These are phyloP conservation scores for Sparidentex hasta DNA, from an alignment of 2,797 vertebrate genomes.

Conservation along the genomic window DNA sequence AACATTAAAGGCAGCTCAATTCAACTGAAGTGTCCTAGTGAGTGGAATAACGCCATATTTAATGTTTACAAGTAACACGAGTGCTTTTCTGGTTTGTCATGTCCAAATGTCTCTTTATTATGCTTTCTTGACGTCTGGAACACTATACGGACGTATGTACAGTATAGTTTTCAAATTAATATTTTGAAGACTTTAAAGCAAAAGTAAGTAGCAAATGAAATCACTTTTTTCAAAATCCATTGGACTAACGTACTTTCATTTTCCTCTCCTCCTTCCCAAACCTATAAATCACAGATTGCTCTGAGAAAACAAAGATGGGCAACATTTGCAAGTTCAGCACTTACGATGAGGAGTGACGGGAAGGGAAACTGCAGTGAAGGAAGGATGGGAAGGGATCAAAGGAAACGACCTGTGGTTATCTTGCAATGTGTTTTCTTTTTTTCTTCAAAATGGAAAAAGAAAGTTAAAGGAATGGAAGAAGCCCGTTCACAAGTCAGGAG, in stretches of 20 bases:
- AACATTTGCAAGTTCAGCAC: constrained; percentile 59
- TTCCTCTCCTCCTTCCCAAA: constrained; percentile 13
- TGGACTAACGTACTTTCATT: not conserved
- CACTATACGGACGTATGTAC: too few relatives aligned
- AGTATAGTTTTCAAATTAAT: not conserved
- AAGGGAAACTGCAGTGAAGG: constrained; percentile 54
- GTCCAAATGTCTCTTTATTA: not conserved
- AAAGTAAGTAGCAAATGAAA: not conserved
- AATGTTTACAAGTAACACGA: not conserved
- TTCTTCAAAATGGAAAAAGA: constrained; percentile 38
- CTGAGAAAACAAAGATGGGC: constrained; percentile 59
- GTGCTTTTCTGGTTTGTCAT: not conserved
- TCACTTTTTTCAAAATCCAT: not conserved
- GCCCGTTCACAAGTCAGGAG: constrained; percentile 15
- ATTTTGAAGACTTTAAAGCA: not conserved
- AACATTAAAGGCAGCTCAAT: not conserved
- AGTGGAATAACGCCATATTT: not conserved
- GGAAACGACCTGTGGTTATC: constrained; percentile 53
- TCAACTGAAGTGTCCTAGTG: not conserved
- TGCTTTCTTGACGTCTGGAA: not conserved
- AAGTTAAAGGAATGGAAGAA: constrained; percentile 35
- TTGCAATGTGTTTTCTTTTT: not conserved
- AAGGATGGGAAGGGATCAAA: constrained; percentile 61
- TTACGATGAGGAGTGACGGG: constrained; percentile 50
- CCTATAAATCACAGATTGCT: constrained; percentile 11